phyloP scores from a whole-genome alignment of 2,888 invertebrate genomes.

The Biston stratarius region DNA sequence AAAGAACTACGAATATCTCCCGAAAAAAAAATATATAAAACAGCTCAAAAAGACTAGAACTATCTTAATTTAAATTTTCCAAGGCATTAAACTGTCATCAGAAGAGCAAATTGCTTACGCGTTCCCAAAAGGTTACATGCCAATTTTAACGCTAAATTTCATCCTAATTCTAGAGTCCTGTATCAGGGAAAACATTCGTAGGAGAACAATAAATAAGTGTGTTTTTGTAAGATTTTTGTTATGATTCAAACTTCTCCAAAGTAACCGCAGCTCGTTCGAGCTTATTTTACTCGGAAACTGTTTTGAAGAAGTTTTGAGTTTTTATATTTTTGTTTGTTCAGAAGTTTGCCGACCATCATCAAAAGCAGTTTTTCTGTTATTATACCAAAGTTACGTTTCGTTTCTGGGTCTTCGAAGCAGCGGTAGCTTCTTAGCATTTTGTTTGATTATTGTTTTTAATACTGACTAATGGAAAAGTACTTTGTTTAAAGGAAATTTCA shows the following conservation, averaged over 20 bases:
- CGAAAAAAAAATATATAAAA: no score
- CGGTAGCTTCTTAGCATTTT: not conserved
- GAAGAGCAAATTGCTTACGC: no score
- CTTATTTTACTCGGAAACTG: slow-evolving; percentile 7
- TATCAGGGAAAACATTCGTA: no score
- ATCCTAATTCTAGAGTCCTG: no score
- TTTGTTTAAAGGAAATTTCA: not conserved
- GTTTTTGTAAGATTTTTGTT: slow-evolving; percentile 4
- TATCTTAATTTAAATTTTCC: no score
- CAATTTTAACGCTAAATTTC: no score
- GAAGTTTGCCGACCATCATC: slow-evolving; percentile 14
- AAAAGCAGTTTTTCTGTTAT: slow-evolving; percentile 19
- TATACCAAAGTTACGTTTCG: not conserved
- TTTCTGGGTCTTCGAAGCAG: not conserved
- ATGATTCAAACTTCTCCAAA: not conserved
- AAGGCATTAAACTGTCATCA: no score
- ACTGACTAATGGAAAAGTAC: not conserved
- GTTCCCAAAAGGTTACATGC: no score
- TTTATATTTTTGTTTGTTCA: slow-evolving; percentile 34
- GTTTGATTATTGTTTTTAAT: not conserved
- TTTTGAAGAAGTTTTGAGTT: slow-evolving; percentile 12
- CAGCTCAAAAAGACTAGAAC: no score
- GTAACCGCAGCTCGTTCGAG: slow-evolving; percentile 5
- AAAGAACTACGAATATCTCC: no score
- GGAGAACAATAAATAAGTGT: not conserved